phyloP scores from a whole-genome alignment of 2,113 vertebrate species.

The Taxidea taxus region DNA sequence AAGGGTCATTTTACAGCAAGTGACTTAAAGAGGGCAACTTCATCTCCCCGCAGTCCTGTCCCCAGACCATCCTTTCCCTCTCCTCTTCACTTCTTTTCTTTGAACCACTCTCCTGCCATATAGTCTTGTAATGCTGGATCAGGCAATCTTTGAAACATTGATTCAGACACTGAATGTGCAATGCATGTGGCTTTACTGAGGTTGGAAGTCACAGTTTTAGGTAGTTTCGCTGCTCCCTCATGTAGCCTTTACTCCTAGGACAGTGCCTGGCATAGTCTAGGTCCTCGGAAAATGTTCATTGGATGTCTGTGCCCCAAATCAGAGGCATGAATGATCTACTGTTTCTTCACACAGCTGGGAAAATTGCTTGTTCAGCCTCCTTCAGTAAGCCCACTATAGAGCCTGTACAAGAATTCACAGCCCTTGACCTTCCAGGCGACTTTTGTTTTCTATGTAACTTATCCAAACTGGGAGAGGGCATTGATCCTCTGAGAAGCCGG shows the following conservation, averaged over 20 bases:
- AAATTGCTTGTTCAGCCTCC: neutral
- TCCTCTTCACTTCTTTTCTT: neutral
- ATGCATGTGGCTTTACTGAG: neutral
- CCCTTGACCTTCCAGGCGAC: neutral
- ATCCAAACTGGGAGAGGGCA: neutral
- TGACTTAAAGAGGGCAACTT: no score
- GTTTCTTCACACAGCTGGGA: neutral
- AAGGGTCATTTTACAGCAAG: neutral
- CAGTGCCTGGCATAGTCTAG: neutral
- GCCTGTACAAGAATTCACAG: neutral
- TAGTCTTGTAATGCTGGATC: neutral
- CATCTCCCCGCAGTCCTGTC: neutral
- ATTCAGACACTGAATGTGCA: neutral
- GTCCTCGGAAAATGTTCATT: neutral
- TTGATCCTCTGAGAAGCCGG: neutral
- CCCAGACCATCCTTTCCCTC: no score
- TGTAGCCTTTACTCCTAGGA: neutral
- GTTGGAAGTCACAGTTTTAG: neutral
- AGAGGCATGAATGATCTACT: neutral
- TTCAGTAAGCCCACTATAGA: rapidly evolving
- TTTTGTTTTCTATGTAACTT: neutral
- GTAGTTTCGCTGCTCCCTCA: neutral
- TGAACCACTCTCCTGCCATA: neutral
- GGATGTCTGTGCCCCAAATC: neutral
- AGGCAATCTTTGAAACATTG: neutral